These are phyloP conservation scores for Clarias macrocephalus DNA, from an alignment of 2,113 vertebrate species.

Conservation along the genomic window DNA sequence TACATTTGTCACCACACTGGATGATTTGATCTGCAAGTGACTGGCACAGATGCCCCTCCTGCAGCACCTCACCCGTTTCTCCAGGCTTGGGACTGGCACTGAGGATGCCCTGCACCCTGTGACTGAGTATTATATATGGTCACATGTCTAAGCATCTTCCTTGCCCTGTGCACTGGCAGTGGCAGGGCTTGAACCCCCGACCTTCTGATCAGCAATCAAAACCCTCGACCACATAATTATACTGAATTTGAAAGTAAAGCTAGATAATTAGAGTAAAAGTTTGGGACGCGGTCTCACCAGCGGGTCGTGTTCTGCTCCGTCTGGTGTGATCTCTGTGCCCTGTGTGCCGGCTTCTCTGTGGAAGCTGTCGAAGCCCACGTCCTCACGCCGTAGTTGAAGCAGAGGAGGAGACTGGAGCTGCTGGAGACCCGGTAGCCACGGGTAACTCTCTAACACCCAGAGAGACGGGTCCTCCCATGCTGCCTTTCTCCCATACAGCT, in stretches of 20 bases:
- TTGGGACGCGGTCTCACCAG: constrained; percentile 71
- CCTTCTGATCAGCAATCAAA: not conserved
- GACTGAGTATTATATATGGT: not conserved
- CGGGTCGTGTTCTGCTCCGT: constrained; percentile 79
- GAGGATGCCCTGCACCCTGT: too few relatives aligned
- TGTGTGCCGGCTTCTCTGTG: constrained; percentile 69
- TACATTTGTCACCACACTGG: not conserved
- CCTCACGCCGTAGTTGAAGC: constrained; percentile 83
- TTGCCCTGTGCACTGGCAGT: too few relatives aligned
- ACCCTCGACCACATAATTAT: not conserved
- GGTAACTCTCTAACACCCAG: constrained; percentile 88
- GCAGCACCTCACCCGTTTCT: too few relatives aligned
- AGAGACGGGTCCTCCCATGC: constrained; percentile 87
- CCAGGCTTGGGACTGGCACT: too few relatives aligned
- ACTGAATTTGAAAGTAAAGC: not conserved
- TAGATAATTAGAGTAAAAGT: not conserved
- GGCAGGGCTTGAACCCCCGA: too few relatives aligned
- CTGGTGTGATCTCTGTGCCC: constrained; percentile 76
- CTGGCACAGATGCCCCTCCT: too few relatives aligned
- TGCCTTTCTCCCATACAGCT: constrained; percentile 82
- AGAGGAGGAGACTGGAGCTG: constrained; percentile 84
- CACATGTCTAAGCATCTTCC: not conserved
- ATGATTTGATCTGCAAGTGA: too few relatives aligned
- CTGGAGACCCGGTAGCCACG: constrained; percentile 77
- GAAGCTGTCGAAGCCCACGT: constrained; percentile 80